phyloP scores from a whole-genome alignment of 1,140 invertebrate species.

The Drosophila leontia region DNA sequence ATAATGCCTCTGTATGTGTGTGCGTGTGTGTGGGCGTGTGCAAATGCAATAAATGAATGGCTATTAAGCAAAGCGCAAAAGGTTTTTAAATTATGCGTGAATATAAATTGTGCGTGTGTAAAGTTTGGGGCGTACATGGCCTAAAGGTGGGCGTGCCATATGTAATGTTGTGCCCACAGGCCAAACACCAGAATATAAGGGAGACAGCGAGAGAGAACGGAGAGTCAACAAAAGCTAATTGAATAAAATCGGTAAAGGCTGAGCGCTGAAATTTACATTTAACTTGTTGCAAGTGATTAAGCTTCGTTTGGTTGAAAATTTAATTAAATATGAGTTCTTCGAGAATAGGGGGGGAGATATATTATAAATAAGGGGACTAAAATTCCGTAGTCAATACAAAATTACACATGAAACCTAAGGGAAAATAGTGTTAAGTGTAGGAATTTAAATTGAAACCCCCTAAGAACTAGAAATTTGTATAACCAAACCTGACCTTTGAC shows the following conservation, averaged over 20 bases:
- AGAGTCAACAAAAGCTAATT: constrained; percentile 46
- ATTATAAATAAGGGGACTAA: not conserved
- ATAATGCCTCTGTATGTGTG: constrained; percentile 7
- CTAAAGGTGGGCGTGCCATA: constrained; percentile 30
- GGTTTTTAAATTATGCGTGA: constrained; percentile 66
- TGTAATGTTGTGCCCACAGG: constrained; percentile 41
- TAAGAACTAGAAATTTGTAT: not conserved
- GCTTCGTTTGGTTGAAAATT: constrained; percentile 29
- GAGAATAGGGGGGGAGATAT: not conserved
- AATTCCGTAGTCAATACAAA: not conserved
- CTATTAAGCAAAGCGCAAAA: constrained; percentile 65
- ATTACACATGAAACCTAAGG: not conserved
- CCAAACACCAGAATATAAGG: constrained; percentile 3
- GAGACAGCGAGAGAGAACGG: not conserved
- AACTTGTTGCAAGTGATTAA: constrained; percentile 61
- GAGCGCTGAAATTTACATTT: constrained; percentile 32
- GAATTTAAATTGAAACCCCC: not conserved
- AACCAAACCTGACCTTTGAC: not conserved
- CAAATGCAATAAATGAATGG: constrained; percentile 69
- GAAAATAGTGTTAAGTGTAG: not conserved
- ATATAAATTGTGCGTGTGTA: constrained; percentile 39
- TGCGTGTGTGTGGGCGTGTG: constrained; percentile 36
- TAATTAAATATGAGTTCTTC: constrained; percentile 42
- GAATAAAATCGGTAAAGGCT: constrained; percentile 50
- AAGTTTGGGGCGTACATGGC: constrained; percentile 10